Conservation (phyloP, 2,797 vertebrate genomes). For the Argya squamiceps region DNA sequence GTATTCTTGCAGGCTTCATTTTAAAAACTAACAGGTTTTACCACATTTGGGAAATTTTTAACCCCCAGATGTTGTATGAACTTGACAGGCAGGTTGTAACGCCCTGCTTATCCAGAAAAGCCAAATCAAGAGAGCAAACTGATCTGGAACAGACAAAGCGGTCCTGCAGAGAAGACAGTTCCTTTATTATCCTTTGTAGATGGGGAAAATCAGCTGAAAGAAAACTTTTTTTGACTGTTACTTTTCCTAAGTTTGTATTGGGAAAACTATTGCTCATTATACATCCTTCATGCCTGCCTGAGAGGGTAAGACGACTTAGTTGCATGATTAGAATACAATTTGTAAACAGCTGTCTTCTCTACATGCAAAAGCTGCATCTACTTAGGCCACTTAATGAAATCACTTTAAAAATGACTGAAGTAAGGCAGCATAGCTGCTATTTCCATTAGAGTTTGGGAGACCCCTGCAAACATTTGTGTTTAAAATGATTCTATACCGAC, state of each 20-base stretch:
- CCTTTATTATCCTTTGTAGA: background rate
- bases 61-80: background rate
- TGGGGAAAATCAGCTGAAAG: background rate
- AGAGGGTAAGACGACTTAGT: background rate
- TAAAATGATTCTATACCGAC: background rate
- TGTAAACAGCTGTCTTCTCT: background rate
- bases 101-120: background rate
- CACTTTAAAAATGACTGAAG: background rate
- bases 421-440: background rate
- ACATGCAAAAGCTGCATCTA: background rate
- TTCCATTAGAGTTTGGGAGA: background rate
- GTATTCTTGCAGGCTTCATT: background rate
- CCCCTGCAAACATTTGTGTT: background rate
- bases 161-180: background rate
- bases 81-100: background rate
- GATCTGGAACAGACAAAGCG: background rate
- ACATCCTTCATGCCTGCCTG: background rate
- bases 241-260: background rate
- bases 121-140: background rate
- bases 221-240: background rate
- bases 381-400: background rate
- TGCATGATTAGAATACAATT: background rate
- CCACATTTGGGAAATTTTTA: background rate
- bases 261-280: background rate
- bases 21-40: background rate